Percentiles rank a stretch among this genome's conserved stretches.
phyloP scores from a whole-genome alignment of 2,797 vertebrate genomes.

The Chiloscyllium punctatum region DNA sequence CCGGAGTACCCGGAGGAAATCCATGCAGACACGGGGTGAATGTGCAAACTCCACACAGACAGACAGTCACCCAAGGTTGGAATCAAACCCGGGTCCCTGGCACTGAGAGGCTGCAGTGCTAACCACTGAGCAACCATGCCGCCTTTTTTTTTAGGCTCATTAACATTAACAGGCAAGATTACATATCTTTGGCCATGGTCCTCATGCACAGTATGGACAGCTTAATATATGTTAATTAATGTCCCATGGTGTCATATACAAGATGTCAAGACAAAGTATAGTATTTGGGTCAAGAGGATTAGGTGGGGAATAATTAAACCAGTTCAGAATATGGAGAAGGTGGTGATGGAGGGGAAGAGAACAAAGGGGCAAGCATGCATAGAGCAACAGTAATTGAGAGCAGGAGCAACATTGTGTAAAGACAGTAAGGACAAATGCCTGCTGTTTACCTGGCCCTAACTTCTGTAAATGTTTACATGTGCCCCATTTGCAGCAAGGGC shows the following conservation, averaged over 20 bases:
- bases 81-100: no score
- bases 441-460: background rate
- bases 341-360: background rate
- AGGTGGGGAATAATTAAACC: background rate
- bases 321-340: background rate
- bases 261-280: background rate
- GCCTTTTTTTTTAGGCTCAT: no score
- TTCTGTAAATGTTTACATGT: no score
- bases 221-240: background rate
- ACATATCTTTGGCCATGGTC: background rate
- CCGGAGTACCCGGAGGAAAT: no score
- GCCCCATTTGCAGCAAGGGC: no score
- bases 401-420: background rate
- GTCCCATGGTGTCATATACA: background rate
- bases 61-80: no score
- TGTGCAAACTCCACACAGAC: no score
- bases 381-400: no score
- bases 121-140: no score
- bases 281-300: background rate
- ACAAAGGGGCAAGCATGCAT: background rate
- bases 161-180: background rate
- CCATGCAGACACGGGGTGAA: no score
- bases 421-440: no score
- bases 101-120: no score
- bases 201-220: background rate